A percentile compares a stretch with the other conserved stretches of the same genome.
These are phyloP conservation scores for Orthonyx spaldingii DNA, from an alignment of 2,113 vertebrate genomes.

Conservation along the genomic window DNA sequence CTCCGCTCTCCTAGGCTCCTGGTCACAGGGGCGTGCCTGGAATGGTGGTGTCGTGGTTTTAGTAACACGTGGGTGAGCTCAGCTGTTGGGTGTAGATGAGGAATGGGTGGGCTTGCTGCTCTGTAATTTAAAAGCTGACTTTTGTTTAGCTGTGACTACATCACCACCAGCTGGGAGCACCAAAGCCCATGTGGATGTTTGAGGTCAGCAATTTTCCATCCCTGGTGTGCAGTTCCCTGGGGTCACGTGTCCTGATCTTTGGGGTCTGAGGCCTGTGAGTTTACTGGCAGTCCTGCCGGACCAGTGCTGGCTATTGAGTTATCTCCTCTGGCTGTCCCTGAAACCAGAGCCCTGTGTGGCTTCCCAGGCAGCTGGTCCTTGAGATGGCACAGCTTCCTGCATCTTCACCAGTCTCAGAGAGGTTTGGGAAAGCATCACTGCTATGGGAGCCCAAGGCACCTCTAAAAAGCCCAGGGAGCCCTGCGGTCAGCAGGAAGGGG, in stretches of 20 bases:
- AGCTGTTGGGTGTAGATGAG: neutral
- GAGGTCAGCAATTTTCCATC: neutral
- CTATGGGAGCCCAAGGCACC: neutral
- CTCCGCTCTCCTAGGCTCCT: neutral
- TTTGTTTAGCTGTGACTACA: neutral
- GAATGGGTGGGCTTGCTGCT: neutral
- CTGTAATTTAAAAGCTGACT: neutral
- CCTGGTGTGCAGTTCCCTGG: neutral
- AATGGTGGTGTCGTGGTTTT: neutral
- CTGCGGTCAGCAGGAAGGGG: neutral
- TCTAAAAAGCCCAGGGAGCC: neutral
- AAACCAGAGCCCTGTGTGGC: neutral
- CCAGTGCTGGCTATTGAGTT: neutral
- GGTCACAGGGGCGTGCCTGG: fast-evolving
- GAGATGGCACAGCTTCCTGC: neutral
- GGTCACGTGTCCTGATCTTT: neutral
- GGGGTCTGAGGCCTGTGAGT: fast-evolving
- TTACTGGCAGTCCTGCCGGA: neutral
- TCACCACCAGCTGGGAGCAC: neutral
- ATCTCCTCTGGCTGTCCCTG: neutral
- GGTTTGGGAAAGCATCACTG: neutral
- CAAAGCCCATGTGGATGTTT: neutral
- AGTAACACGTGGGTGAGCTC: neutral
- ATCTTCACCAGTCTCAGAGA: neutral
- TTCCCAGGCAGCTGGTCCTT: neutral